These are phyloP conservation scores for Silurus aristotelis DNA, from an alignment of 2,797 vertebrate species.

Conservation along the genomic window DNA sequence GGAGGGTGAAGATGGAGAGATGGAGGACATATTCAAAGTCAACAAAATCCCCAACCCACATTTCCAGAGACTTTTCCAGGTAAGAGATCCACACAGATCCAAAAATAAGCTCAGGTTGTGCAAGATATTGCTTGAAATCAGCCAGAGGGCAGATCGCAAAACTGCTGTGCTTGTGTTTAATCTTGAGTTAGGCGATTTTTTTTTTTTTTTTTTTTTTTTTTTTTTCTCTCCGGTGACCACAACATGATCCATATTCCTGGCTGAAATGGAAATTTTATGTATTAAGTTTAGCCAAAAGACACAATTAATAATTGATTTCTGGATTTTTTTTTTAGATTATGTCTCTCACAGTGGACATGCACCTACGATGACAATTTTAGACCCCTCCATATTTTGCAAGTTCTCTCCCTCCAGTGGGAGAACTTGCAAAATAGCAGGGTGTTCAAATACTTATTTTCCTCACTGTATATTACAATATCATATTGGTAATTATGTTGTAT, in stretches of 20 bases:
- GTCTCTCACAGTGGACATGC: no score
- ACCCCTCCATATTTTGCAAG: no score
- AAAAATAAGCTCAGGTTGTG: not conserved
- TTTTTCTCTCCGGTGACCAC: not conserved
- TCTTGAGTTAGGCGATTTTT: not conserved
- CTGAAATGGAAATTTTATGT: not conserved
- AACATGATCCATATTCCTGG: not conserved
- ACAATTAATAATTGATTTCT: not conserved
- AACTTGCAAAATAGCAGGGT: no score
- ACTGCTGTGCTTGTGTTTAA: slow-evolving; percentile 14
- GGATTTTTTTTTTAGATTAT: no score
- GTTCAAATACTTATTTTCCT: no score
- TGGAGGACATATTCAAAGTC: slow-evolving; percentile 83
- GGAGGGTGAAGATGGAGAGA: slow-evolving; percentile 73
- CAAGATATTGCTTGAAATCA: slow-evolving; percentile 7
- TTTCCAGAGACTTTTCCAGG: slow-evolving; percentile 96
- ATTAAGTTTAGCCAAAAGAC: not conserved
- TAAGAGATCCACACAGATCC: slow-evolving; percentile 59
- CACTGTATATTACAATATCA: not conserved
- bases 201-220: not conserved
- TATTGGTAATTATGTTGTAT: not conserved
- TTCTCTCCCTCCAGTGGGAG: no score
- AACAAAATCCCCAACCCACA: slow-evolving; percentile 89
- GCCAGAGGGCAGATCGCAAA: slow-evolving; percentile 4
- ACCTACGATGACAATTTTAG: no score